phyloP scores from a whole-genome alignment of 2,113 vertebrate genomes.

The Neopipo cinnamomea region DNA sequence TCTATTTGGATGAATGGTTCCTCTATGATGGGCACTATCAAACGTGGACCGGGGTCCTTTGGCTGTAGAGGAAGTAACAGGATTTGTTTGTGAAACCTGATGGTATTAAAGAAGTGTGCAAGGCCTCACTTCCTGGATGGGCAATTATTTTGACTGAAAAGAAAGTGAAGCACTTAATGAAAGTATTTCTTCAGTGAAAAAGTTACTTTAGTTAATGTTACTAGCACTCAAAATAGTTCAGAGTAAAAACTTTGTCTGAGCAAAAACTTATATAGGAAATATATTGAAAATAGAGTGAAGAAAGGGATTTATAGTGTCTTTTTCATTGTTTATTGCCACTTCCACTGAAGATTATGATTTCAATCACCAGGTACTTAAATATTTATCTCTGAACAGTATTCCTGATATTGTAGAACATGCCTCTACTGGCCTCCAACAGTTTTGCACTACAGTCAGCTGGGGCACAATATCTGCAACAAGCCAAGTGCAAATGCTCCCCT shows the following conservation, averaged over 20 bases:
- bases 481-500: neutral
- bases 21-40: neutral
- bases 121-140: neutral
- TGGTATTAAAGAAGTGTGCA: neutral
- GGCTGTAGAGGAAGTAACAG: neutral
- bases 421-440: accelerated
- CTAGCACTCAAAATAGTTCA: neutral
- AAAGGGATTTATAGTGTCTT: neutral
- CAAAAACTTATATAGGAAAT: neutral
- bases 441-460: neutral
- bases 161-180: neutral
- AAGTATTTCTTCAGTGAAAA: neutral
- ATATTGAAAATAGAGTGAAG: neutral
- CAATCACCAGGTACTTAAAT: neutral
- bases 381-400: neutral
- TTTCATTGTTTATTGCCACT: neutral
- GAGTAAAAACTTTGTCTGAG: neutral
- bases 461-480: accelerated
- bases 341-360: neutral
- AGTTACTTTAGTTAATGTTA: neutral
- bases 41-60: neutral
- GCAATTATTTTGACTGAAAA: neutral
- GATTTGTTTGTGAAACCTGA: neutral
- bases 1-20: neutral
- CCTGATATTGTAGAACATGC: accelerated